Percentiles rank a stretch among this genome's conserved stretches.
These are phyloP conservation scores for Scomber scombrus DNA, from an alignment of 2,113 vertebrate species.

Conservation along the genomic window DNA sequence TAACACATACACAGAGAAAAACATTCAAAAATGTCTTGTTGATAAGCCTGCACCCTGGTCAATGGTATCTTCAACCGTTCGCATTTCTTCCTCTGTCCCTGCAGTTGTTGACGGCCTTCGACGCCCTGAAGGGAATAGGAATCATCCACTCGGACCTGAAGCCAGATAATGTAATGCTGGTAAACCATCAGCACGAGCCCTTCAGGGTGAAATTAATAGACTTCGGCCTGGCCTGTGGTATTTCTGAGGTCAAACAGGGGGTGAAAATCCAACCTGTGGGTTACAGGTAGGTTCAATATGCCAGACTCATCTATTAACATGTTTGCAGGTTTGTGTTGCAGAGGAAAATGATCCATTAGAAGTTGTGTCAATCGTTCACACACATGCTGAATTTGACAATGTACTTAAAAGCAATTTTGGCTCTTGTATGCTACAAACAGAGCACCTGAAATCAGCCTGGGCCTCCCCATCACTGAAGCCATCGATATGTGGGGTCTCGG, in stretches of 20 bases:
- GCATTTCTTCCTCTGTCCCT: background rate
- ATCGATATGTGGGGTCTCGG: constrained; percentile 19
- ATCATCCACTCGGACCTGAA: constrained; percentile 2
- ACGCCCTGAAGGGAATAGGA: no score
- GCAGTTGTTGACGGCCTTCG: no score
- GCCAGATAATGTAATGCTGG: constrained; percentile 18
- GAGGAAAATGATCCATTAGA: no score
- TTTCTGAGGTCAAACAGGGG: background rate
- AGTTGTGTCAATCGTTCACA: no score
- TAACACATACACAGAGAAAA: no score
- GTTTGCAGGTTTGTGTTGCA: no score
- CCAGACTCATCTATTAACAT: no score
- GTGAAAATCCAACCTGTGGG: background rate
- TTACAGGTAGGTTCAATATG: constrained; percentile 3
- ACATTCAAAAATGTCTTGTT: no score
- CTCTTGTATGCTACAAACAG: background rate
- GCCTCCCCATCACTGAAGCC: background rate
- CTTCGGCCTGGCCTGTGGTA: background rate
- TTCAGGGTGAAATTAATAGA: constrained; percentile 17
- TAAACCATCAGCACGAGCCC: background rate
- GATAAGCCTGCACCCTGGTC: no score
- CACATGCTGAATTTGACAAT: no score
- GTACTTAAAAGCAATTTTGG: no score
- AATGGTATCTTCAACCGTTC: no score
- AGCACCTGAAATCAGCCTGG: constrained; percentile 25